Conservation (phyloP, 1,140 invertebrate species). For the Tribolium madens region DNA sequence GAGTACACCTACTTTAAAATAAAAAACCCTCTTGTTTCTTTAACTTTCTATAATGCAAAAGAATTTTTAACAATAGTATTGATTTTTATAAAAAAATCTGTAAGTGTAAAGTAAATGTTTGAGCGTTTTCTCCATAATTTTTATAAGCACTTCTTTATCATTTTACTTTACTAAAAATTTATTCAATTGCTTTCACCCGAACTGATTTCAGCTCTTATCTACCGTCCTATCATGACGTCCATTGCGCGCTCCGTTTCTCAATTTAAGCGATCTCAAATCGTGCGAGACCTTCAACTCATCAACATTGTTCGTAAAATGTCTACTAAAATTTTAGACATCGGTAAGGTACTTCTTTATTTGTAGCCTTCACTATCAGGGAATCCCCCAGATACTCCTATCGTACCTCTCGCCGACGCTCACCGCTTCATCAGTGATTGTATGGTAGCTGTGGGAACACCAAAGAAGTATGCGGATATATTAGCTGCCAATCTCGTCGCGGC, state of each 20-base stretch:
- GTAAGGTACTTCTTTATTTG: background rate
- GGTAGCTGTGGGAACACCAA: constrained; percentile 74
- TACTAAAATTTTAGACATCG: constrained; percentile 18
- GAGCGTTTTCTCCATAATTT: no score
- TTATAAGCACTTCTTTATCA: no score
- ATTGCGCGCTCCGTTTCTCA: background rate
- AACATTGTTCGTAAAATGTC: constrained; percentile 7
- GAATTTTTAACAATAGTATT: no score
- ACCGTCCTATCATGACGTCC: background rate
- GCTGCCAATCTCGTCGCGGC: constrained; percentile 85
- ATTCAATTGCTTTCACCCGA: background rate
- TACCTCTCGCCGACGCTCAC: background rate
- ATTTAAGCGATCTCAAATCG: constrained; percentile 8
- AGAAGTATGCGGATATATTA: constrained; percentile 75
- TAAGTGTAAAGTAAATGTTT: no score
- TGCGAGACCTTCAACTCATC: background rate
- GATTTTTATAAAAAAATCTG: no score
- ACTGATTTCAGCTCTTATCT: background rate
- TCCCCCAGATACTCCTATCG: constrained; percentile 7
- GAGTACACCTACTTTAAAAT: no score
- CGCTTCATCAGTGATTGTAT: constrained; percentile 84
- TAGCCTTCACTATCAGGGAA: background rate
- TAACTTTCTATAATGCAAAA: no score
- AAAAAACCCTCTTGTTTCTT: no score
- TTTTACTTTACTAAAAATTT: no score